phyloP scores from a whole-genome alignment of 2,888 invertebrate species.

The Drosophila basisetae region DNA sequence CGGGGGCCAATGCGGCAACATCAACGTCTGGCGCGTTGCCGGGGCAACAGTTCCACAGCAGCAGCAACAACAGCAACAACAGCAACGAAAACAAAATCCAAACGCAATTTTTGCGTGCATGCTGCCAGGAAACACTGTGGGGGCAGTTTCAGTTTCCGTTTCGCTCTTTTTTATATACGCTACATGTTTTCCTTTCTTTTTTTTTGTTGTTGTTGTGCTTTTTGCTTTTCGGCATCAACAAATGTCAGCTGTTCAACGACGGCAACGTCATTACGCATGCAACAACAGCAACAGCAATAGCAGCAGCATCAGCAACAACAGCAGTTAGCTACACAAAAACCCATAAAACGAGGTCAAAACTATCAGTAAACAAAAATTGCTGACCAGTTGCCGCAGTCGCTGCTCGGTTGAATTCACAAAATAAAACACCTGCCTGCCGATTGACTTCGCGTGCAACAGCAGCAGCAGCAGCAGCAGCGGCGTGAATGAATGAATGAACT shows the following conservation, averaged over 20 bases:
- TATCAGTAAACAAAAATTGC: slow-evolving; percentile 74
- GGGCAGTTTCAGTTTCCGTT: slow-evolving; percentile 29
- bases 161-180: slow-evolving; percentile 21
- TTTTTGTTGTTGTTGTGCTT: slow-evolving; percentile 9
- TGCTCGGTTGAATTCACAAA: slow-evolving; percentile 60
- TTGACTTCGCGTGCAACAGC: slow-evolving; percentile 67
- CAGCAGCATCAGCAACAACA: slow-evolving; percentile 25
- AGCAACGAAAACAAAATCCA: slow-evolving; percentile 31
- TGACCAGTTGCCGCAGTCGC: slow-evolving; percentile 45
- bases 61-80: neutral
- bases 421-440: slow-evolving; percentile 72
- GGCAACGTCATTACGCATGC: slow-evolving; percentile 72
- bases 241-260: slow-evolving; percentile 69
- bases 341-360: slow-evolving; percentile 74
- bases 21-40: slow-evolving; percentile 52
- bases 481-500: slow-evolving; percentile 65
- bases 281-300: slow-evolving; percentile 62
- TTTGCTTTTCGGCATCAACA: slow-evolving; percentile 57
- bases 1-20: slow-evolving; percentile 39
- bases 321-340: slow-evolving; percentile 15
- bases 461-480: slow-evolving; percentile 19
- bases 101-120: slow-evolving; percentile 64
- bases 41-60: slow-evolving; percentile 40
- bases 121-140: slow-evolving; percentile 24
- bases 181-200: neutral